Percentiles rank a stretch among this genome's conserved stretches.
Conservation (phyloP, 2,888 invertebrate genomes). For the Drosophila seclusa region DNA sequence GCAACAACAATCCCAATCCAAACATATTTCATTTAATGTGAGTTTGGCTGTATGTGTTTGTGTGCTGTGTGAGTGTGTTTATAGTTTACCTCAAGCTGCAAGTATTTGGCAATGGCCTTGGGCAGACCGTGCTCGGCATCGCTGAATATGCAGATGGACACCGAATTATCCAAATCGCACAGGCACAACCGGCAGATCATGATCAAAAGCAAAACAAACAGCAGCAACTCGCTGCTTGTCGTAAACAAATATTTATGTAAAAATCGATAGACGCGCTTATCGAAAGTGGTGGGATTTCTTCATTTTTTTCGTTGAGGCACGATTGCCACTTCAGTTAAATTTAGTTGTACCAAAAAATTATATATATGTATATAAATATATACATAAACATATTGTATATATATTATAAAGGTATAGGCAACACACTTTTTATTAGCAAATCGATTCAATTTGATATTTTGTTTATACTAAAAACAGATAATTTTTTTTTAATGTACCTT, state of each 20-base stretch:
- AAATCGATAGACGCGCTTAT: constrained; percentile 23
- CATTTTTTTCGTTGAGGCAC: not conserved
- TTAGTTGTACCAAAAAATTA: too few relatives aligned
- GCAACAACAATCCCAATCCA: not conserved
- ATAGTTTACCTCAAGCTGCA: constrained; percentile 41
- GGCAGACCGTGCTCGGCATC: constrained; percentile 50
- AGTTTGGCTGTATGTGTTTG: not conserved
- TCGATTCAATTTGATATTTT: too few relatives aligned
- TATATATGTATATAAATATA: too few relatives aligned
- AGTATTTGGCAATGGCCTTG: constrained; percentile 53
- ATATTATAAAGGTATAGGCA: too few relatives aligned
- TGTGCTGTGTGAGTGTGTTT: not conserved
- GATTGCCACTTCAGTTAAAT: not conserved
- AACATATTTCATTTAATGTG: not conserved
- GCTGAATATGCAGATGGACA: constrained; percentile 48
- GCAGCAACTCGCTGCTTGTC: constrained; percentile 10
- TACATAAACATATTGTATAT: too few relatives aligned
- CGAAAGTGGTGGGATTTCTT: constrained; percentile 7
- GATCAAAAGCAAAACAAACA: constrained; percentile 16
- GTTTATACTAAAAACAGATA: not conserved
- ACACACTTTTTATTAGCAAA: too few relatives aligned
- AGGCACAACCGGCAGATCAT: constrained; percentile 79
- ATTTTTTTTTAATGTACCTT: not conserved
- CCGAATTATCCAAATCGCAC: constrained; percentile 42
- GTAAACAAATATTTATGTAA: constrained; percentile 17